These are phyloP conservation scores for Brachyalestes nurse DNA, from an alignment of 2,797 vertebrate species.

Conservation along the genomic window DNA sequence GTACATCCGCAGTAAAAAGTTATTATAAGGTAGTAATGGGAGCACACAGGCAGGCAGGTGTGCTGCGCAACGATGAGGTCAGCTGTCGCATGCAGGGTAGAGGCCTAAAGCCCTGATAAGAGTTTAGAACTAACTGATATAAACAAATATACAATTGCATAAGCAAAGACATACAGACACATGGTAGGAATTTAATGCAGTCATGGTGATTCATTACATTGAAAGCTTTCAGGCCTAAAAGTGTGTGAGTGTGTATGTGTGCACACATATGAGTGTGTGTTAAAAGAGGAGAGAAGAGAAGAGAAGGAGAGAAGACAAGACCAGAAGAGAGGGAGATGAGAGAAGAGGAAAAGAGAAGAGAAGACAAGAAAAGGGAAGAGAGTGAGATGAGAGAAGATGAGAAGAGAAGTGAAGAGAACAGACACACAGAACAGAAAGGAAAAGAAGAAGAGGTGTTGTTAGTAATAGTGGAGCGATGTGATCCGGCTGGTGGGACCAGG, in stretches of 20 bases:
- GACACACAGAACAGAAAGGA: conserved; percentile 1
- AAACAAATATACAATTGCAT: not conserved
- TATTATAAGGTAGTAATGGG: conserved; percentile 10
- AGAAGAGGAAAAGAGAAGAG: not conserved
- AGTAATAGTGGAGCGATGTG: conserved; percentile 50
- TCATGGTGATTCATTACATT: conserved; percentile 16
- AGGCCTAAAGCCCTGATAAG: not conserved
- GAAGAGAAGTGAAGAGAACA: conserved; percentile 19
- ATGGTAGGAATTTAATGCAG: not conserved
- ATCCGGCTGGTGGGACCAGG: conserved; percentile 57
- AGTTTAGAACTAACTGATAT: not conserved
- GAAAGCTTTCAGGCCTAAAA: not conserved
- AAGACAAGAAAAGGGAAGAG: not conserved
- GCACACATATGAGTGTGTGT: not conserved
- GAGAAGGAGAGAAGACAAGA: too few species aligned
- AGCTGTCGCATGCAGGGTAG: not conserved
- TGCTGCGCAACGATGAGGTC: conserved; percentile 32
- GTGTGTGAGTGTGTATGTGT: not conserved
- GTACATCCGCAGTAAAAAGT: conserved; percentile 3
- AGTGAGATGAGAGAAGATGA: not conserved
- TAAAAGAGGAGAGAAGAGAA: too few species aligned
- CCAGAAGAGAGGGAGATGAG: not conserved
- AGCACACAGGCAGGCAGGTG: conserved; percentile 21
- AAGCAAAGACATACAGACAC: not conserved
- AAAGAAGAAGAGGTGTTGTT: not conserved